Base-by-base conservation (phyloP, 2,113 vertebrate species). In the Notechis scutatus region DNA sequence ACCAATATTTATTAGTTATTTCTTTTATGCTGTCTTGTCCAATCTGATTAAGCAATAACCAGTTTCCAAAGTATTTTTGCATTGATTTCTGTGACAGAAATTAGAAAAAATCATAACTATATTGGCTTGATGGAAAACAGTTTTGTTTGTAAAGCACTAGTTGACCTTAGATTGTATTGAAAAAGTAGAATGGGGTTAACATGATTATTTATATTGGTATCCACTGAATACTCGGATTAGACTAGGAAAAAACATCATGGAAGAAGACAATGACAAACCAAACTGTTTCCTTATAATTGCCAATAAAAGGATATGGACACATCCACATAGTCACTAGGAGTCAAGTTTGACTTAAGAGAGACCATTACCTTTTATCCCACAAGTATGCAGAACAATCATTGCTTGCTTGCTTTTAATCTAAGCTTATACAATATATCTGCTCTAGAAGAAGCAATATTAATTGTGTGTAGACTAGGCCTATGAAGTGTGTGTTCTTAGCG, bases 31-130 rank as follows among this genome's bases (percentile, higher is more conserved):
- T 39, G 5, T 21, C 20, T 94, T 95, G 93, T 93, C 92, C 61
- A 45, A 18, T 2, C 91, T 95, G 94, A 96, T 94, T 92, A 93
- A 95, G 94, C 94, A 95, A 95, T 94, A 91, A 59, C 1, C 26
- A 85, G 47, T 54, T 5, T 61, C 87, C 93, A 89, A 91, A 93
- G 34, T 85, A 89, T 26, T 93, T 52, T 81, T 88, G 14, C 18
- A 20, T 39, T 0, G 0, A 87, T 94, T 90, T 0, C 0, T 94
- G 45, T 92, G 5, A 3, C 90, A 92, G 26, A 39, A 87, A 15
- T 24, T 56, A 15, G 1, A 8, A 15, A 54, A 81, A 21, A 23
- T 3, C 9, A 21, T 52, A 64, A 23, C n/a, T 92, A 10, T 87
- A 52, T 69, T 87, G 47, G 42, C 10, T 87, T 29, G 24, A 29